phyloP scores from a whole-genome alignment of 92 coral and sea anemone species.

The Phenganax marumi region DNA sequence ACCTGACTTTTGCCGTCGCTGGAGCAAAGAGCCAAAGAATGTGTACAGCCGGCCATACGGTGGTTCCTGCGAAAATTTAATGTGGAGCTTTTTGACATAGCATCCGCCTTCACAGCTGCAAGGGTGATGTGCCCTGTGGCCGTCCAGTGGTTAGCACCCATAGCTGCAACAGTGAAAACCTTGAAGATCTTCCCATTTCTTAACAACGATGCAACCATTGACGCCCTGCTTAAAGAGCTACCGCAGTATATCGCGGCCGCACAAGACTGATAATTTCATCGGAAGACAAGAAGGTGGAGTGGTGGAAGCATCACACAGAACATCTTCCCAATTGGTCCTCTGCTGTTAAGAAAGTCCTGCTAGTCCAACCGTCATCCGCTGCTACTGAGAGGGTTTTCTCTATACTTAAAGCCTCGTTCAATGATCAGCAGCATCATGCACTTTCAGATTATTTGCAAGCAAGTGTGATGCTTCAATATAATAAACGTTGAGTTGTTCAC shows the following conservation, averaged over 20 bases:
- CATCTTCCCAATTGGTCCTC: too few relatives aligned
- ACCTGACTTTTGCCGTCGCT: too few relatives aligned
- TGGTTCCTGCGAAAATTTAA: slow-evolving; percentile 45
- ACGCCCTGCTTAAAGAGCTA: slow-evolving; percentile 43
- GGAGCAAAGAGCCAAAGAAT: slow-evolving; percentile 35
- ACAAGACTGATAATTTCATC: too few relatives aligned
- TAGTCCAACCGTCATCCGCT: too few relatives aligned
- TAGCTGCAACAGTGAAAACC: too few relatives aligned
- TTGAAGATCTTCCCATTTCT: too few relatives aligned
- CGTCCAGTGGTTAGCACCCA: slow-evolving; percentile 54
- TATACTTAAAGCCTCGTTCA: slow-evolving; percentile 47
- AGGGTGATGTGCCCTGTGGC: slow-evolving; percentile 51
- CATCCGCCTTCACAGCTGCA: slow-evolving; percentile 50
- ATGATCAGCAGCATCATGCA: slow-evolving; percentile 47
- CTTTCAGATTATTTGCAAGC: slow-evolving; percentile 49
- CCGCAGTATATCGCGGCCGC: slow-evolving; percentile 49
- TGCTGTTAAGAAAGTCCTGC: too few relatives aligned
- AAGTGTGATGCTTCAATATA: too few relatives aligned
- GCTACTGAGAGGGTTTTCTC: slow-evolving; percentile 44
- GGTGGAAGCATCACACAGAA: too few relatives aligned
- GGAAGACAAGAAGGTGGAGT: too few relatives aligned
- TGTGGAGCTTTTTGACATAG: slow-evolving; percentile 39
- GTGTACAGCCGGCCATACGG: slow-evolving; percentile 37
- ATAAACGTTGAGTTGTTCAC: too few relatives aligned
- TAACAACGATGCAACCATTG: too few relatives aligned